These are phyloP conservation scores for Crocuta crocuta DNA, from an alignment of 2,113 vertebrate species.

Conservation along the genomic window DNA sequence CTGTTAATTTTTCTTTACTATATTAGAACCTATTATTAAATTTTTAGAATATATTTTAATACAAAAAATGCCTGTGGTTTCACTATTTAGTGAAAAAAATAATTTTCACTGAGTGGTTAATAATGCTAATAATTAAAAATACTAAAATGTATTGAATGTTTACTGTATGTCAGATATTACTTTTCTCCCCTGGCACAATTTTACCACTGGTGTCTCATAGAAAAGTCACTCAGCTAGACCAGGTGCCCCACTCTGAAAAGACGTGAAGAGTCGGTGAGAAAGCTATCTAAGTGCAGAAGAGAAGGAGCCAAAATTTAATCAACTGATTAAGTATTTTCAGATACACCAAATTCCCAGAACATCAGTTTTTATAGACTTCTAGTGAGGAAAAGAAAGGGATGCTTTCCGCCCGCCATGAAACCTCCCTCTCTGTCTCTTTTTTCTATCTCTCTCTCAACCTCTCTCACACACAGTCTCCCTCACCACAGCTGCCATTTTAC, in stretches of 20 bases:
- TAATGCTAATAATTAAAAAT: not conserved
- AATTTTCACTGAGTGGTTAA: not conserved
- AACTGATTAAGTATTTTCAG: not conserved
- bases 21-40: not conserved
- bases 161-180: not conserved
- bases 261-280: not conserved
- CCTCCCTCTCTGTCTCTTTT: not conserved
- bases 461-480: not conserved
- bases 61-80: not conserved
- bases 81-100: not conserved
- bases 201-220: not conserved
- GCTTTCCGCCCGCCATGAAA: too few species aligned
- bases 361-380: not conserved
- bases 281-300: not conserved
- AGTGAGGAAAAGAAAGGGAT: not conserved
- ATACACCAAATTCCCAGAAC: not conserved
- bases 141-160: not conserved
- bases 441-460: not conserved
- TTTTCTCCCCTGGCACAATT: not conserved
- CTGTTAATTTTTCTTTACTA: not conserved
- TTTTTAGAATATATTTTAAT: not conserved
- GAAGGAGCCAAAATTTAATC: not conserved
- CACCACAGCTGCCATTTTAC: too few species aligned
- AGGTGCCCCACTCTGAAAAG: not conserved
- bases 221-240: not conserved